A percentile compares a stretch with the other conserved stretches of the same genome.
Evolutionary conservation across 2,797 vertebrate species (phyloP).

Genomic region (Clangula hyemalis): DNA sequence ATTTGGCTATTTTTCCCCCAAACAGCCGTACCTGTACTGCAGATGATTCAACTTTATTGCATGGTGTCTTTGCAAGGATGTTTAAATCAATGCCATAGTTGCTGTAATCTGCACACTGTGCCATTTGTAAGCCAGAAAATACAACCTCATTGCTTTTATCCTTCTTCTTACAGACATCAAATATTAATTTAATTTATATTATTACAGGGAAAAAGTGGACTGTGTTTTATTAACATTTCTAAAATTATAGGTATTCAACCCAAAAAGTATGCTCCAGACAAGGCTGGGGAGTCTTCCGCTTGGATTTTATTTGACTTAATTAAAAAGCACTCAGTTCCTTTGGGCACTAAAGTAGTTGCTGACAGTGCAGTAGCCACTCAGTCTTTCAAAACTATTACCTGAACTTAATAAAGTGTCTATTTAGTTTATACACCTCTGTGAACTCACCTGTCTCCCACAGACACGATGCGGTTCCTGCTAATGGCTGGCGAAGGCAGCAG

Average conservation of each 20-base stretch:
- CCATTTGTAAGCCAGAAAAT: slow-evolving; percentile 70
- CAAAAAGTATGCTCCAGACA: slow-evolving; percentile 44
- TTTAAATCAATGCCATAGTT: slow-evolving; percentile 66
- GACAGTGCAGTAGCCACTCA: slow-evolving; percentile 62
- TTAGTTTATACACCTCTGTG: slow-evolving; percentile 57
- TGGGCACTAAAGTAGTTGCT: slow-evolving; percentile 56
- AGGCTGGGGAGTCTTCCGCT: slow-evolving; percentile 19
- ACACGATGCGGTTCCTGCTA: background rate
- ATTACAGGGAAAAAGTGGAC: slow-evolving; percentile 28
- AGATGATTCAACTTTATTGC: slow-evolving; percentile 69
- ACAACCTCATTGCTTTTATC: slow-evolving; percentile 12
- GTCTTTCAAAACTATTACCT: slow-evolving; percentile 71
- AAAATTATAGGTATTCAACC: slow-evolving; percentile 46
- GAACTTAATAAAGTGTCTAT: slow-evolving; percentile 65
- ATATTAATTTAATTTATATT: slow-evolving; percentile 57
- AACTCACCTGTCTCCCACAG: slow-evolving; percentile 56
- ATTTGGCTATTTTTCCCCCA: slow-evolving; percentile 17
- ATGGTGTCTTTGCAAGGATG: slow-evolving; percentile 32
- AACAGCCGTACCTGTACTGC: slow-evolving; percentile 12
- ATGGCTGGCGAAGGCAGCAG: background rate
- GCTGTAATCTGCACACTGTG: slow-evolving; percentile 38
- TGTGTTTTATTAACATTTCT: slow-evolving; percentile 54
- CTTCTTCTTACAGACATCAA: slow-evolving; percentile 37
- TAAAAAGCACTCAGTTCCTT: slow-evolving; percentile 69
- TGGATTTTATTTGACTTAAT: slow-evolving; percentile 68